phyloP scores from a whole-genome alignment of 2,888 invertebrate genomes.

The Syrista parreyssii region DNA sequence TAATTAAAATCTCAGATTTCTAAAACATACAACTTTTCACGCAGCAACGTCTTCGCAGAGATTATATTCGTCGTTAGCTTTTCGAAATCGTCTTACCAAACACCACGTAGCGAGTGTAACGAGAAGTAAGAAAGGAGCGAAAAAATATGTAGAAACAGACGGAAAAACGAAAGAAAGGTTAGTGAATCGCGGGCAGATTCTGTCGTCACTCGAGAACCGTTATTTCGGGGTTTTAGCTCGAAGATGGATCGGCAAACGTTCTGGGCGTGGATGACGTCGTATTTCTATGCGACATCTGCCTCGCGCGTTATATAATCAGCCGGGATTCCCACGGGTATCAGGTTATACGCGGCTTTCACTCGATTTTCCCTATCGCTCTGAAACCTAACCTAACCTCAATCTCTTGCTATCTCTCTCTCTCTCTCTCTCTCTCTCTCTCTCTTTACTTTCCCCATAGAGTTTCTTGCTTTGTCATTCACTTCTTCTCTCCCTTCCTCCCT shows the following conservation, averaged over 20 bases:
- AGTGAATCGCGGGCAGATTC: neutral
- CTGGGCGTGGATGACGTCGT: slow-evolving; percentile 16
- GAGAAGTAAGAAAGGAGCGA: slow-evolving; percentile 1
- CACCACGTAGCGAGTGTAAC: neutral
- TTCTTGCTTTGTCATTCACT: no score
- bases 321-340: slow-evolving; percentile 22
- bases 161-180: neutral
- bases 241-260: slow-evolving; percentile 19
- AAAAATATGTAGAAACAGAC: slow-evolving; percentile 11
- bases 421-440: no score
- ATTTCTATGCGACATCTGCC: slow-evolving; percentile 18
- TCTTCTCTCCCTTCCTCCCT: neutral
- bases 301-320: slow-evolving; percentile 19
- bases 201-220: neutral
- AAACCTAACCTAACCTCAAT: neutral
- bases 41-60: neutral
- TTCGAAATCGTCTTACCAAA: neutral
- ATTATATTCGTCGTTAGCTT: neutral
- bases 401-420: neutral
- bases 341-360: slow-evolving; percentile 11
- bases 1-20: neutral
- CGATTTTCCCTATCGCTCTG: slow-evolving; percentile 8
- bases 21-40: neutral
- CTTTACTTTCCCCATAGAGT: no score
- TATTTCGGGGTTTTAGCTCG: slow-evolving; percentile 5